Percentiles rank a stretch among this genome's conserved stretches.
Conservation (phyloP, 1,140 invertebrate species). For the Saxidomus purpurata region DNA sequence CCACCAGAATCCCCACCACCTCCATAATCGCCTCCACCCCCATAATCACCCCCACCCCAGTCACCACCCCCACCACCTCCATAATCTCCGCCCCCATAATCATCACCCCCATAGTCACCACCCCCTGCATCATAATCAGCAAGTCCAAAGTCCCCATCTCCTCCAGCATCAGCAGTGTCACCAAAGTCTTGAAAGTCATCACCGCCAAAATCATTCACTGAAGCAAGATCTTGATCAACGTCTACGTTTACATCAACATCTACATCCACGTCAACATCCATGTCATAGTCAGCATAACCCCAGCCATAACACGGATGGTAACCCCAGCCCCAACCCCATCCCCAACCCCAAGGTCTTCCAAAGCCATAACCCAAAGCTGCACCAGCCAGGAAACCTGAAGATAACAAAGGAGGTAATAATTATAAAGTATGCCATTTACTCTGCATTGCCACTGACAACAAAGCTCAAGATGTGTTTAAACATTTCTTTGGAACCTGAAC, state of each 20-base stretch:
- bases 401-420: not conserved
- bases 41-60: not conserved
- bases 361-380: conserved; percentile 50
- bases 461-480: too few species aligned
- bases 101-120: not conserved
- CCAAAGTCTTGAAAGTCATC: conserved; percentile 32
- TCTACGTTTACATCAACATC: conserved; percentile 14
- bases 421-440: too few species aligned
- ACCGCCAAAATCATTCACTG: conserved; percentile 35
- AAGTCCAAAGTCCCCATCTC: conserved; percentile 11
- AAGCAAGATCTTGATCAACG: conserved; percentile 22
- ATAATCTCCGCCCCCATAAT: not conserved
- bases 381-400: conserved; percentile 55
- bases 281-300: conserved; percentile 61
- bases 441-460: too few species aligned
- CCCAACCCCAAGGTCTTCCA: conserved; percentile 55
- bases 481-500: too few species aligned
- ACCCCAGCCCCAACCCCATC: conserved; percentile 64
- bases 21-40: not conserved
- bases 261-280: conserved; percentile 40
- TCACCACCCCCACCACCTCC: not conserved
- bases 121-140: conserved; percentile 13
- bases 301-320: conserved; percentile 58
- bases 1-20: conserved; percentile 17
- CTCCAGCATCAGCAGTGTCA: not conserved